Conservation (phyloP, 2,113 vertebrate species). For the Bathybates hornii region DNA sequence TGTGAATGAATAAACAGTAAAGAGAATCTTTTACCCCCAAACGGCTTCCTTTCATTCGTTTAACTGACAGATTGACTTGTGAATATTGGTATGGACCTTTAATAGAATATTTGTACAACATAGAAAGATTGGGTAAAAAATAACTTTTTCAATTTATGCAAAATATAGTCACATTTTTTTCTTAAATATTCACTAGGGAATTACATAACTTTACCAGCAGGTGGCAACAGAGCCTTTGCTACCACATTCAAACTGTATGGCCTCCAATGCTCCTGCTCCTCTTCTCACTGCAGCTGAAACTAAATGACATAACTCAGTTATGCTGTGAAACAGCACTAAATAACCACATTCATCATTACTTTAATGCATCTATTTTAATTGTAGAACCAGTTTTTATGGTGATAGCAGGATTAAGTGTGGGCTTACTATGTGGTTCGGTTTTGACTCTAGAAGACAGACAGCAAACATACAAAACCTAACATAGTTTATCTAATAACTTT, state of each 20-base stretch:
- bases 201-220: not conserved
- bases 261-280: rapidly evolving
- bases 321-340: not conserved
- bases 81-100: not conserved
- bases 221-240: not conserved
- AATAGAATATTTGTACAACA: not conserved
- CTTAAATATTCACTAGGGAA: rapidly evolving
- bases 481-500: not conserved
- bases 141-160: not conserved
- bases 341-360: rapidly evolving
- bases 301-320: not conserved
- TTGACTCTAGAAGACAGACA: not conserved
- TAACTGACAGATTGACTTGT: not conserved
- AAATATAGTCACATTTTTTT: not conserved
- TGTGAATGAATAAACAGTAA: not conserved
- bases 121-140: not conserved
- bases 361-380: not conserved
- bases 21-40: rapidly evolving
- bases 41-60: not conserved
- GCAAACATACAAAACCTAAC: rapidly evolving
- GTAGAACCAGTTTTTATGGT: not conserved
- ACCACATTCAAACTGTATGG: not conserved
- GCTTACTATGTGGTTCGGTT: not conserved
- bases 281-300: not conserved
- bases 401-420: not conserved